Percentiles rank a stretch among this genome's conserved stretches.
Conservation (phyloP, 2,888 invertebrate species). For the Meta bourneti region DNA sequence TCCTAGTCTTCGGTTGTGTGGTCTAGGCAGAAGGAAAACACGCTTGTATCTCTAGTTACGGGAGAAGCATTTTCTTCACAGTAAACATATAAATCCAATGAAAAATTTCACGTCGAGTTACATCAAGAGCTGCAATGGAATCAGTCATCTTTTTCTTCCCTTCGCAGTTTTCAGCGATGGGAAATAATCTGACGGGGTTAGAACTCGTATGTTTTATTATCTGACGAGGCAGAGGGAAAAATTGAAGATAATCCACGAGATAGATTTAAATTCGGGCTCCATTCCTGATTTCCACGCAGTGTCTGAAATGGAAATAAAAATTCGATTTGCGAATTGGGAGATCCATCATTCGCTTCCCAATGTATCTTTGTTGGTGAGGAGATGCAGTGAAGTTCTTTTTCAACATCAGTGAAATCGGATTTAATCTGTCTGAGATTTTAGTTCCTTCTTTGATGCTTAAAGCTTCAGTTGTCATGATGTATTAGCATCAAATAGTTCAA, state of each 20-base stretch:
- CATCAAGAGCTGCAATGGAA: neutral
- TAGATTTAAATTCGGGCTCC: neutral
- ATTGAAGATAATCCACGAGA: neutral
- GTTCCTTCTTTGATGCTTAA: neutral
- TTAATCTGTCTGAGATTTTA: neutral
- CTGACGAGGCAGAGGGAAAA: neutral
- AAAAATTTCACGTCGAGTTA: slow-evolving; percentile 13
- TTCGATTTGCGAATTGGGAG: neutral
- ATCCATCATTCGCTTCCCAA: neutral
- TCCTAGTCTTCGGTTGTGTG: slow-evolving; percentile 4
- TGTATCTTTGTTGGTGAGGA: neutral
- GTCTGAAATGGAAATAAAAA: neutral
- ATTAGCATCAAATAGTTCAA: neutral
- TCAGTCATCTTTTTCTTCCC: neutral
- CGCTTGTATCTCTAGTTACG: slow-evolving; percentile 23
- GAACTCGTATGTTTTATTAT: neutral
- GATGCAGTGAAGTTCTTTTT: neutral
- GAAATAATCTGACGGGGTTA: slow-evolving; percentile 5
- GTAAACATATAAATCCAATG: slow-evolving; percentile 38
- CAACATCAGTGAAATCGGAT: neutral
- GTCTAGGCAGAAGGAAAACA: neutral
- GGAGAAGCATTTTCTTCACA: neutral
- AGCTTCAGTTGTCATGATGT: neutral
- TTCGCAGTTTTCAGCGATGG: neutral
- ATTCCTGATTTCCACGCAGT: neutral